Conservation (phyloP, 2,888 invertebrate species). For the Steinernema scapterisci region DNA sequence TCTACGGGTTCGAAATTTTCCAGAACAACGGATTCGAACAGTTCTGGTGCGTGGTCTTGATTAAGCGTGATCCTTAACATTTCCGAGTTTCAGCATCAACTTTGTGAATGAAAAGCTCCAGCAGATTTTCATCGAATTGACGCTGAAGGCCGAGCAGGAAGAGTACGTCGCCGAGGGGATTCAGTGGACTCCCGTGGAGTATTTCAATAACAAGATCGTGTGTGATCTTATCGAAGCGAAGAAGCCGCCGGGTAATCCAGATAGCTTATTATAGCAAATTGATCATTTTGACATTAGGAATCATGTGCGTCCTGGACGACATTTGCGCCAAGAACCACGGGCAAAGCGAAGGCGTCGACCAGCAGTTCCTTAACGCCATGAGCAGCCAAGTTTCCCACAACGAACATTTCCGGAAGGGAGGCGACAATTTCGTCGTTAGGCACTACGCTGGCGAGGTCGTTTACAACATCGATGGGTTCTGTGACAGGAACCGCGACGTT, state of each 20-base stretch:
- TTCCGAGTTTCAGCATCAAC: conserved; percentile 73
- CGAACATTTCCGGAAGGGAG: conserved; percentile 73
- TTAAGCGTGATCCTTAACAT: not conserved
- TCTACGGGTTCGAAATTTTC: conserved; percentile 78
- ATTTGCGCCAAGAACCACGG: conserved; percentile 77
- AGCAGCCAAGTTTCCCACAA: conserved; percentile 71
- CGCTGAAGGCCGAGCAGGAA: conserved; percentile 76
- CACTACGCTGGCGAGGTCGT: conserved; percentile 77
- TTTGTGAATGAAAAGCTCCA: conserved; percentile 78
- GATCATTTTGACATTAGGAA: conserved; percentile 60
- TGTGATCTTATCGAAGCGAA: conserved; percentile 76
- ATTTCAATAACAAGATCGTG: conserved; percentile 77
- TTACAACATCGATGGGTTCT: conserved; percentile 75
- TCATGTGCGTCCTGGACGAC: conserved; percentile 76
- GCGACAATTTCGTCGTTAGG: conserved; percentile 74
- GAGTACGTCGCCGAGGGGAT: conserved; percentile 77
- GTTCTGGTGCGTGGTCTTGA: conserved; percentile 69
- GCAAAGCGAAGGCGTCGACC: conserved; percentile 75
- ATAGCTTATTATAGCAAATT: too few species aligned
- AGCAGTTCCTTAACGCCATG: conserved; percentile 71
- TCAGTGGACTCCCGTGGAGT: conserved; percentile 76
- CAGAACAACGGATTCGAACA: conserved; percentile 77
- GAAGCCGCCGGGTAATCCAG: conserved; percentile 73
- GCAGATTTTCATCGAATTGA: conserved; percentile 78
- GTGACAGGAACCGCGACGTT: conserved; percentile 77